Evolutionary conservation across 2,797 vertebrate genomes (phyloP), one percentile per base, ranked within the genome.

Genomic region (Harpagifer antarcticus): DNA sequence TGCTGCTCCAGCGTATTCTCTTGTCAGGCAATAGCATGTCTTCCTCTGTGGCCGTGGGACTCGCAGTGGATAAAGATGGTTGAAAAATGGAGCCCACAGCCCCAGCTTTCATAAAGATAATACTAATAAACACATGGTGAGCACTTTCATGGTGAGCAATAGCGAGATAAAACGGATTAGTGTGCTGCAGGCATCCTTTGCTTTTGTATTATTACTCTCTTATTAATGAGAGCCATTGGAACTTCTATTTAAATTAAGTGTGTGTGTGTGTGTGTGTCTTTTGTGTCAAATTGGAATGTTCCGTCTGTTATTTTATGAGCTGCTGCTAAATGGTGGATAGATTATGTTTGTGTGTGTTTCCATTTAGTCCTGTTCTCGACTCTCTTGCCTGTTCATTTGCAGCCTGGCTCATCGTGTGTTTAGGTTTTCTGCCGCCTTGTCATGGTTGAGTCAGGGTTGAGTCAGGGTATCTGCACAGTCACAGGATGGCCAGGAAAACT

Each of bases 221-320:
- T 43, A 19, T 57, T 2, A 48, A 16, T 20, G 5, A 53, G 15
- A 50, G 9, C 54, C 8, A 47, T 67, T 60, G 11, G 0, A 62
- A 37, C 49, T 15, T 47, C 8, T 31, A 23, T 33, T 54, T 17
- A 13, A 49, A 23, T 23, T 23, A 23, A 23, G 23, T 23, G 37
- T 19, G 37, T 52, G 78, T 75, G n/a, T n/a, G 52, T 47, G 17
- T 70, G 78, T 75, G 78, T 86, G 79, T 66, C 72, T 81, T 81
- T 81, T 75, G 70, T 87, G 78, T 81, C 54, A 81, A 82, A 85
- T 83, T 84, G 63, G 69, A 88, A 82, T 72, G 61, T 83, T 84
- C 58, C 53, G 13, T 79, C 65, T 71, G 69, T 76, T 88, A 63
- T 81, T 85, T 86, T 81, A 79, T 85, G 76, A 83, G 79, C 85